Evolutionary conservation across 2,113 vertebrate genomes (phyloP), one percentile per base, ranked within the genome.

Genomic region (Chaetorhynchus papuensis): DNA sequence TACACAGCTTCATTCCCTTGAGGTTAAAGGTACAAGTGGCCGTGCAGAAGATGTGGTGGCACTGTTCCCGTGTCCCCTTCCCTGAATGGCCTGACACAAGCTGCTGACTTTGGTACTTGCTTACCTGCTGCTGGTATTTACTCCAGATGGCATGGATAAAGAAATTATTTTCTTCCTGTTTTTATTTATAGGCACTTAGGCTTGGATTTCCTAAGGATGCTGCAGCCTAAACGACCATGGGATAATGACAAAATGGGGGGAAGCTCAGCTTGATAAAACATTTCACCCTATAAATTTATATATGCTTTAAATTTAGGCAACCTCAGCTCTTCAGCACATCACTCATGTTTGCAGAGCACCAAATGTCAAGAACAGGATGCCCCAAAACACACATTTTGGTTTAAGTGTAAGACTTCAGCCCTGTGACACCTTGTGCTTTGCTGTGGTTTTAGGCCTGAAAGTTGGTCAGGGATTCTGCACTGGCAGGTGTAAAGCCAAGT

Each of bases 331-430:
- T 72, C 28, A 44, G 47, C 30, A 44, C 16, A 33, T 78, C 15
- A 10, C 15, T 49, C 0, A 0, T 27, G 35, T 53, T 21, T 60
- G 65, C 31, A 78, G 35, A 59, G 53, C 44, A 70, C 18, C 35
- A 7, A 26, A 9, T 33, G 15, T 20, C 50, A 37, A 52, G 57
- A 79, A n/a, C 24, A 24, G 12, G 45, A 39, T 37, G 18, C 14
- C 44, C 30, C 18, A 28, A 41, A 63, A 41, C 39, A 19, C 23
- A 39, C 5, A 1, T 1, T n/a, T n/a, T n/a, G n/a, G 8, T 87
- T 60, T 52, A 77, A 47, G 54, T 45, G 39, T 31, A 35, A 49
- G 22, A 10, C 23, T 41, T 78, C 1, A 47, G 44, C 15, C 59
- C 31, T 13, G 12, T 12, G 11, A 14, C 5, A 6, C 31, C 23